These are phyloP conservation scores for Stenodema calcarata DNA, from an alignment of 2,888 invertebrate species.

Conservation along the genomic window DNA sequence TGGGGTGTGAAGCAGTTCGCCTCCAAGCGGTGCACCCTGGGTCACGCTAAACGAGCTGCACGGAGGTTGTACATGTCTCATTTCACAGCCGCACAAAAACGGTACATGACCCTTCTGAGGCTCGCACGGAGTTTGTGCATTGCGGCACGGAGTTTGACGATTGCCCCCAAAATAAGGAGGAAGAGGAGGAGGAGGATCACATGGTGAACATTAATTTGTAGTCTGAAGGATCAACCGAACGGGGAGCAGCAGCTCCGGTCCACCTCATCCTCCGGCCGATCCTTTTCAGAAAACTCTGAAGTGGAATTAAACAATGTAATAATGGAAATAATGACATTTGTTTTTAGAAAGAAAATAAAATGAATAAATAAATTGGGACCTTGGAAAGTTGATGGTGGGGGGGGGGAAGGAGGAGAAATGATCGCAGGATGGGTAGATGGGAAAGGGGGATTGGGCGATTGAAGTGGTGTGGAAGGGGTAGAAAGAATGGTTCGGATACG, in stretches of 20 bases:
- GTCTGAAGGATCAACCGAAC: conserved; percentile 29
- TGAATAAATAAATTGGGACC: too few relatives aligned
- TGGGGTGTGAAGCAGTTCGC: too few relatives aligned
- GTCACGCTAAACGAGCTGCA: too few relatives aligned
- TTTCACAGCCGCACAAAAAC: too few relatives aligned
- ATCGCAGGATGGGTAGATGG: neutral
- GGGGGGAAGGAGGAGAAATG: neutral
- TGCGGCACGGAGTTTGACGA: too few relatives aligned
- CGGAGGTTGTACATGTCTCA: too few relatives aligned
- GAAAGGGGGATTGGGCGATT: neutral
- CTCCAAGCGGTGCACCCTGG: too few relatives aligned
- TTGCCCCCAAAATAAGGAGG: neutral
- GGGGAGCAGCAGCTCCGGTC: neutral
- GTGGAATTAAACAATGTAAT: conserved; percentile 49
- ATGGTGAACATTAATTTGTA: conserved; percentile 33
- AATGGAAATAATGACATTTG: conserved; percentile 49
- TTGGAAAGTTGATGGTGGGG: too few relatives aligned
- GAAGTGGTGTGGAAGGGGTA: neutral
- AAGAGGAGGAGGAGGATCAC: conserved; percentile 1
- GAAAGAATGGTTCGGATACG: neutral
- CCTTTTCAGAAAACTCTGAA: conserved; percentile 41
- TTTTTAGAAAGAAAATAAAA: conserved; percentile 5
- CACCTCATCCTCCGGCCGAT: neutral
- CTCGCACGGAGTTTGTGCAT: too few relatives aligned
- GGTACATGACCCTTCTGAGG: too few relatives aligned